phyloP scores from a whole-genome alignment of 2,888 invertebrate genomes.

The Diplolepis rosae region DNA sequence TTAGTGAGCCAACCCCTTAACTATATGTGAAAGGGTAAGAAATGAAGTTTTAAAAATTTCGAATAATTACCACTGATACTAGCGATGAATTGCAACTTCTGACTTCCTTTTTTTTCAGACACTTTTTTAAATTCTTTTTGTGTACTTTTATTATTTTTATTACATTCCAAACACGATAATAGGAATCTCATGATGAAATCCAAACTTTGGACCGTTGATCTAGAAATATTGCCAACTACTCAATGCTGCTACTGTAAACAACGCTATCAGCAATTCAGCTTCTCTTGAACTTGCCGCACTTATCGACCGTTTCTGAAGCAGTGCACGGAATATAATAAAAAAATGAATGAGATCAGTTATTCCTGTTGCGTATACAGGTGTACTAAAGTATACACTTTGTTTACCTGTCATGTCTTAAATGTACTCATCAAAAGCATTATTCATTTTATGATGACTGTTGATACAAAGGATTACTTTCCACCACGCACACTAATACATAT shows the following conservation, averaged over 20 bases:
- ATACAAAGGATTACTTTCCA: too few relatives aligned
- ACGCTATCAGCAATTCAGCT: background rate
- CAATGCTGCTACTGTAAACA: background rate
- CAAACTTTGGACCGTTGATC: background rate
- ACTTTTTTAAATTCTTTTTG: background rate
- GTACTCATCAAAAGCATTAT: slow-evolving; percentile 7
- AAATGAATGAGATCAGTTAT: background rate
- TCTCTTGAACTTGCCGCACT: background rate
- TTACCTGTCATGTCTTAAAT: background rate
- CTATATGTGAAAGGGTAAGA: background rate
- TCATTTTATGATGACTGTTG: slow-evolving; percentile 4
- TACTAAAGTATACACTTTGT: slow-evolving; percentile 12
- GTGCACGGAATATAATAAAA: background rate
- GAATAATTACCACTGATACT: slow-evolving; percentile 37
- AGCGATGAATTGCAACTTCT: slow-evolving; percentile 14
- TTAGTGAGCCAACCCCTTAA: background rate
- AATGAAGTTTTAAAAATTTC: slow-evolving; percentile 39
- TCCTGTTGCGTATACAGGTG: slow-evolving; percentile 6
- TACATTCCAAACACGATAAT: background rate
- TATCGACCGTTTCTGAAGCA: background rate
- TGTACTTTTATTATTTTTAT: background rate
- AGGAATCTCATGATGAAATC: background rate
- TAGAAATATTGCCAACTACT: background rate
- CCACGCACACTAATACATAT: too few relatives aligned
- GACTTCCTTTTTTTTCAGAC: background rate